Conservation (phyloP, 2,888 invertebrate genomes). For the Ornithoptera alexandrae region DNA sequence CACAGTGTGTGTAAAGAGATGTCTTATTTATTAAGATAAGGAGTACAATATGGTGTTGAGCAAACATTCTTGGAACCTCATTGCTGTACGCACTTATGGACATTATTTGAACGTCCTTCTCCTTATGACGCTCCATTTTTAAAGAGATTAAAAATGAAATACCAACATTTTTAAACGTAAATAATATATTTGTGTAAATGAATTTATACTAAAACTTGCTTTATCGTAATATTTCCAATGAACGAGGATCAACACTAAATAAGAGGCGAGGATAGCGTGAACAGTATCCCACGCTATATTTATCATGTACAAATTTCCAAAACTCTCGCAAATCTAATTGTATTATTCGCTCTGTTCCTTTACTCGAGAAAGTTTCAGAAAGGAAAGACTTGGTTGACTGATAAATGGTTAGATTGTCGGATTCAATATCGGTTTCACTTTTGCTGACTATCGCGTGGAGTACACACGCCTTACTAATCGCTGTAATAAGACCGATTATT, state of each 20-base stretch:
- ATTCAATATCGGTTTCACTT: conserved; percentile 56
- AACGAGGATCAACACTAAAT: neutral
- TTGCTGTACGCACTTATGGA: too few species aligned
- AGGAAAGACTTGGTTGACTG: conserved; percentile 16
- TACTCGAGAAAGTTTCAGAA: conserved; percentile 25
- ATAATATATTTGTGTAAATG: neutral
- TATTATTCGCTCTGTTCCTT: conserved; percentile 14
- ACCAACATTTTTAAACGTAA: neutral
- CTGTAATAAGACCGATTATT: conserved; percentile 58
- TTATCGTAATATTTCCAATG: neutral
- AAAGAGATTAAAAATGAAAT: too few species aligned
- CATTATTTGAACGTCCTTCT: too few species aligned
- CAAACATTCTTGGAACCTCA: too few species aligned
- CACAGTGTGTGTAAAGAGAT: neutral
- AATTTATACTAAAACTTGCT: neutral
- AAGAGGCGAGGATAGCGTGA: conserved; percentile 4
- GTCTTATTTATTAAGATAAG: too few species aligned
- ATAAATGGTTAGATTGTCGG: conserved; percentile 20
- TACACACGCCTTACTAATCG: conserved; percentile 61
- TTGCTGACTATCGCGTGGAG: conserved; percentile 50
- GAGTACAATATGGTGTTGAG: too few species aligned
- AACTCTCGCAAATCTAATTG: conserved; percentile 5
- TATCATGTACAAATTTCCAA: conserved; percentile 8
- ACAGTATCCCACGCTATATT: conserved; percentile 1
- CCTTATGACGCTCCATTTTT: too few species aligned